phyloP scores from a whole-genome alignment of 2,113 vertebrate species.

The Malaclemys terrapin region DNA sequence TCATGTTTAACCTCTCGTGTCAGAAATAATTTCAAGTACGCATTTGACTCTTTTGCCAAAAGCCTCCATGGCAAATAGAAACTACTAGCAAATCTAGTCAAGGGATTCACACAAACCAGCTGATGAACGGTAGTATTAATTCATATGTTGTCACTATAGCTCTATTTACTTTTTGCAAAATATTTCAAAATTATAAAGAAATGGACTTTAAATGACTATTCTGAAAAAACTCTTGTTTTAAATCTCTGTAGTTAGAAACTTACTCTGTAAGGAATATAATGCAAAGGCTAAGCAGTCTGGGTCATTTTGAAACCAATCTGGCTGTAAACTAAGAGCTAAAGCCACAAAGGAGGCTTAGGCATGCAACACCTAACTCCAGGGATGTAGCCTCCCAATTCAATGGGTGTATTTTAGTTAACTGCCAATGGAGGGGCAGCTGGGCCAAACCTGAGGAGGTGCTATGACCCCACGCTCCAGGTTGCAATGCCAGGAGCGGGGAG shows the following conservation, averaged over 20 bases:
- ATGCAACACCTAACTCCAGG: neutral
- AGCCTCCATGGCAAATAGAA: constrained; percentile 51
- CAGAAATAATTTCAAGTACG: constrained; percentile 68
- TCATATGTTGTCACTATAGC: neutral
- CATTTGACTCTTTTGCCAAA: constrained; percentile 58
- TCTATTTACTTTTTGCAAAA: constrained; percentile 22
- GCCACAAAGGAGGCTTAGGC: neutral
- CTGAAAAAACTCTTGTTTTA: neutral
- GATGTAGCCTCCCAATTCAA: neutral
- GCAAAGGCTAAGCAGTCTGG: neutral
- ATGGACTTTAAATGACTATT: constrained; percentile 23
- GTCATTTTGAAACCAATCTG: neutral
- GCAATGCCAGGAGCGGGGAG: neutral
- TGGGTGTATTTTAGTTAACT: neutral
- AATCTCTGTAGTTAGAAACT: neutral
- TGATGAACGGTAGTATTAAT: constrained; percentile 39
- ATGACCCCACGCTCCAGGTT: neutral
- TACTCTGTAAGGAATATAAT: neutral
- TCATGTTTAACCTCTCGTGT: constrained; percentile 17
- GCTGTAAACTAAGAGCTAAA: neutral
- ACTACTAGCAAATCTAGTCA: constrained; percentile 70
- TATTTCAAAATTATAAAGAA: neutral
- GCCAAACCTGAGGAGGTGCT: neutral
- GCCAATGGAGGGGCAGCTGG: neutral
- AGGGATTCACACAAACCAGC: constrained; percentile 49